phyloP scores from a whole-genome alignment of 2,888 invertebrate species.

The Dicycla oo region DNA sequence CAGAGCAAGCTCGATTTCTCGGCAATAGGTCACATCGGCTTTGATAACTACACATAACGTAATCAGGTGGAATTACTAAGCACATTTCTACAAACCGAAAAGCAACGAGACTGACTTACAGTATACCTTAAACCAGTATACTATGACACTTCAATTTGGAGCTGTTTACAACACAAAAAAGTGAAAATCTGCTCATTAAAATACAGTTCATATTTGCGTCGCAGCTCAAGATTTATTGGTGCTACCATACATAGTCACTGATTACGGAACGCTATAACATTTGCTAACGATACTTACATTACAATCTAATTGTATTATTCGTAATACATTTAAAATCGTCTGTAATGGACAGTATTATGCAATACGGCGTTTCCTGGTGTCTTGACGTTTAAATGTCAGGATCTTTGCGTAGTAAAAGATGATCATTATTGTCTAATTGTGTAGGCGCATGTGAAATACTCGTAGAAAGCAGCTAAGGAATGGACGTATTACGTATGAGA shows the following conservation, averaged over 20 bases:
- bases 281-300: slow-evolving; percentile 34
- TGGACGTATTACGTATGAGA: slow-evolving; percentile 23
- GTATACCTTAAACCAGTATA: slow-evolving; percentile 17
- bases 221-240: slow-evolving; percentile 18
- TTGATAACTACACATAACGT: not conserved
- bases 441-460: slow-evolving; percentile 41
- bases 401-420: slow-evolving; percentile 12
- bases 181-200: not conserved
- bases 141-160: not conserved
- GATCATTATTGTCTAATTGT: slow-evolving; percentile 47
- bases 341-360: slow-evolving; percentile 43
- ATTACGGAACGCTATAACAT: slow-evolving; percentile 37
- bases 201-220: not conserved
- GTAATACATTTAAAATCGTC: slow-evolving; percentile 38
- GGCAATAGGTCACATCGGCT: not conserved
- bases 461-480: slow-evolving; percentile 38
- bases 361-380: slow-evolving; percentile 57
- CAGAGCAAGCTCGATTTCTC: not conserved
- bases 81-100: slow-evolving; percentile 34
- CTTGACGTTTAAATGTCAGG: slow-evolving; percentile 49
- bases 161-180: not conserved
- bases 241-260: slow-evolving; percentile 20
- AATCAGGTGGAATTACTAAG: slow-evolving; percentile 43
- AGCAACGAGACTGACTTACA: slow-evolving; percentile 16
- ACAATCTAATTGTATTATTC: slow-evolving; percentile 30